Evolutionary conservation across 1,140 invertebrate genomes (phyloP), one percentile per base, ranked within the genome.

Genomic region (Leptopilina boulardi): DNA sequence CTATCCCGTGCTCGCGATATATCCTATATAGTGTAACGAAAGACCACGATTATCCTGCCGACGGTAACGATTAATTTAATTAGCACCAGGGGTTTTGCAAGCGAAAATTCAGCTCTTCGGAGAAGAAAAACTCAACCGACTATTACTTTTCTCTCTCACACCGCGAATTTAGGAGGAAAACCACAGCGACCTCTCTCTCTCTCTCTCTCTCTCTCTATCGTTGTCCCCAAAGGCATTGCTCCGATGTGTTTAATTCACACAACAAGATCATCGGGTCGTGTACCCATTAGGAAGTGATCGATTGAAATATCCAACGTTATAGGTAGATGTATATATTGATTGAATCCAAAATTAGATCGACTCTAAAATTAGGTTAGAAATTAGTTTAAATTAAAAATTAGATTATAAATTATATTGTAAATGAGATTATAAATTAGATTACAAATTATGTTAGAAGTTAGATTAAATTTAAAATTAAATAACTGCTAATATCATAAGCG

Each of bases 11-110:
- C 54, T 21, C 6, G 54, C 1, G 26, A 18, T 51, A 4, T 11
- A 23, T n/a, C n/a, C n/a, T n/a, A 38, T 38, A 38, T n/a, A 23
- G 59, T 56, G 19, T 66, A 66, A n/a, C 59, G 59, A 66, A 66
- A 66, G 59, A 34, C 59, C 59, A 23, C 59, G 59, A 66, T 66
- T 66, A 66, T 66, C 59, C 59, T 66, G 59, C 59, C 59, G 26
- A 66, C 59, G 26, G 59, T 13, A 26, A 66, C 59, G 59, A 66
- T 66, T 66, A 66, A 66, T 66, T 66, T 66, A 66, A 66, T 66
- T 23, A 66, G 59, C 59, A 30, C 59, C 59, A 66, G 23, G 59
- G 59, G 21, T 66, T 66, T 66, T 66, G 13, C 59, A 26, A 38
- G 13, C 11, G 26, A 34, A 30, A 66, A 66, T 66, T 1, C 21